A percentile compares a stretch with the other conserved stretches of the same genome.
Evolutionary conservation across 2,797 vertebrate genomes (phyloP).

Genomic region (Erithacus rubecula): DNA sequence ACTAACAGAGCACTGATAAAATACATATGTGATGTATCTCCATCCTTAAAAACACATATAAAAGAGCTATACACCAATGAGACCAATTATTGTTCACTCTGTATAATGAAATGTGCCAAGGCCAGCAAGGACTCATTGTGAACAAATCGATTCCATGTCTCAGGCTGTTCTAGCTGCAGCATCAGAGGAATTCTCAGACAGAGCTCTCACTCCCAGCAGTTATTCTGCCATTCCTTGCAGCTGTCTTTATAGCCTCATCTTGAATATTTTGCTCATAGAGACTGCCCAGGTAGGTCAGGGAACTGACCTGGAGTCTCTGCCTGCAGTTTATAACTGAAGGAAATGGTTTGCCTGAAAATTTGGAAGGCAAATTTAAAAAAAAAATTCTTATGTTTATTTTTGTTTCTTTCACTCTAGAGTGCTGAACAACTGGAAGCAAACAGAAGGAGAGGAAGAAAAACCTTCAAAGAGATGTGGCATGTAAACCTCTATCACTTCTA

Average conservation of each 20-base stretch:
- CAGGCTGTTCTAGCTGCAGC: not conserved
- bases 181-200: not conserved
- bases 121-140: not conserved
- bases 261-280: not conserved
- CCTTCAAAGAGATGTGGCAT: not conserved
- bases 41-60: conserved; percentile 9
- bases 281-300: not conserved
- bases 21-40: not conserved
- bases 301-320: not conserved
- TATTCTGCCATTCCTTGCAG: not conserved
- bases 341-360: not conserved
- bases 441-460: not conserved
- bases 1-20: not conserved
- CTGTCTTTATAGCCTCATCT: not conserved
- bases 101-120: not conserved
- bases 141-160: not conserved
- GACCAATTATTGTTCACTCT: conserved; percentile 15
- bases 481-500: not conserved
- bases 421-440: not conserved
- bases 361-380: not conserved
- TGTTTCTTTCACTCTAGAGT: not conserved
- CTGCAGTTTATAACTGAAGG: not conserved
- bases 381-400: not conserved
- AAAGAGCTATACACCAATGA: not conserved
- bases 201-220: not conserved